Base-by-base conservation (phyloP, 1,140 invertebrate genomes). In the Chironomus striatipennis region DNA sequence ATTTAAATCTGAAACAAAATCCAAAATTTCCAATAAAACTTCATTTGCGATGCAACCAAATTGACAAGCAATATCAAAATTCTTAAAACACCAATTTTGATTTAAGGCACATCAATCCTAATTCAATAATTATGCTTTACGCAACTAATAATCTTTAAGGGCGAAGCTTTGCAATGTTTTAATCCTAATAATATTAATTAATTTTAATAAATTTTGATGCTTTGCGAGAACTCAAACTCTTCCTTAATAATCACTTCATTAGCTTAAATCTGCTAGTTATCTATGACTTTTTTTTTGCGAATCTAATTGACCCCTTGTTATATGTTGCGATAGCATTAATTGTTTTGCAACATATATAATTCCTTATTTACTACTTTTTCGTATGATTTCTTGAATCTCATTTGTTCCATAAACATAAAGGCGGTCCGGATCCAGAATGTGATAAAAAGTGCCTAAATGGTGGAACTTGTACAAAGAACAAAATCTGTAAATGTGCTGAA, bases 401-500 rank as follows among this genome's bases (percentile, higher is more conserved):
- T n/a, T n/a, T n/a, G n/a, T 12, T 12, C 1, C 6, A 18, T 10
- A 21, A 3, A 20, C n/a, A 67, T 20, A 20, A 20, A 21, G 17
- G 65, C 93, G 93, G 90, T 78, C 91, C 93, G 20, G 94, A 94
- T 86, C 91, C 93, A 73, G 93, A 94, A 82, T 94, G 92, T 83
- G 90, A 93, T 82, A 89, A 91, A 83, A 93, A 93, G 80, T 93
- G 92, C 83, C 90, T 89, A 8, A 93, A 93, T 81, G 89, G 91
- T 77, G 91, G 91, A 2, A 89, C 89, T 85, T 94, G 93, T 80
- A 91, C 93, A 80, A 85, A 88, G 77, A 87, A 92, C 47, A 91
- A 91, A 81, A 91, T 92, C 75, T 94, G 91, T 81, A 90, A 93
- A 77, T 97, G 94, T 83, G 90, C 90, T 18, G 91, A 94, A 79